These are phyloP conservation scores for Temnothorax curvispinosus DNA, from an alignment of 1,140 invertebrate genomes.

Conservation along the genomic window DNA sequence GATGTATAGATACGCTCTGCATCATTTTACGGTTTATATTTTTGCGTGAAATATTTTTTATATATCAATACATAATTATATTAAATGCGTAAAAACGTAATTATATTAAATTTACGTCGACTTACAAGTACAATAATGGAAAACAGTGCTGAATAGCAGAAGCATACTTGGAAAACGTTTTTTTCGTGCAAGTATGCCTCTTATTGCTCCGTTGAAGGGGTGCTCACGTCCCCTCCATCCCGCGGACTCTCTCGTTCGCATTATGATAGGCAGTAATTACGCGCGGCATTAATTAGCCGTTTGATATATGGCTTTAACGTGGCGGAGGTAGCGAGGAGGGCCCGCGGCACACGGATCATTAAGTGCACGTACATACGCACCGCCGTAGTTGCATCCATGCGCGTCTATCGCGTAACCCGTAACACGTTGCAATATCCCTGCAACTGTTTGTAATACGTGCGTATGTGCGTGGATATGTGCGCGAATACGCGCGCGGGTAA, in stretches of 20 bases:
- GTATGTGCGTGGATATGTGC: neutral
- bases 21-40: neutral
- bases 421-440: constrained; percentile 23
- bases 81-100: neutral
- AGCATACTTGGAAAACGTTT: neutral
- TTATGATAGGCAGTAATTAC: constrained; percentile 78
- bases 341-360: constrained; percentile 53
- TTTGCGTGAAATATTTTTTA: neutral
- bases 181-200: constrained; percentile 19
- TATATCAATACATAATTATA: neutral
- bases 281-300: constrained; percentile 77
- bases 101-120: neutral
- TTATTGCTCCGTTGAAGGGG: neutral
- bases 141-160: neutral
- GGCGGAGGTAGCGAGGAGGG: constrained; percentile 8
- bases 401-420: constrained; percentile 33
- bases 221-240: neutral
- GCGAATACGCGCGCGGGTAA: neutral
- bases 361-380: constrained; percentile 46
- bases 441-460: neutral
- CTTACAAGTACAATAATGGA: neutral
- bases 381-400: constrained; percentile 5
- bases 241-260: constrained; percentile 42
- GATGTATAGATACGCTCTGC: neutral
- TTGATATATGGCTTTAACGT: constrained; percentile 75